Percentiles rank a stretch among this genome's conserved stretches.
Conservation (phyloP, 2,797 vertebrate species). For the Schizopygopsis malacanthus region DNA sequence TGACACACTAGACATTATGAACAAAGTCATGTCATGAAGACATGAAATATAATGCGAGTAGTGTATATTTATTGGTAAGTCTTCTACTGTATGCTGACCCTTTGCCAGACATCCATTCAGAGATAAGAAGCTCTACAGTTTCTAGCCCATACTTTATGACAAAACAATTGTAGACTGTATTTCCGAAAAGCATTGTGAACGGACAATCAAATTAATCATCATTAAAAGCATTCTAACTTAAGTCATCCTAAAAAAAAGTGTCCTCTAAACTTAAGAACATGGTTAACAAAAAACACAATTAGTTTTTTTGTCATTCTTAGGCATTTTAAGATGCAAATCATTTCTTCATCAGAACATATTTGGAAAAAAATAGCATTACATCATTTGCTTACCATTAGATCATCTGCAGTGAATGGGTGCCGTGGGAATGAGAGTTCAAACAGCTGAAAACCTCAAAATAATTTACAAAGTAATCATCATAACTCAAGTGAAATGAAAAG, state of each 20-base stretch:
- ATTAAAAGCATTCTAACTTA: background rate
- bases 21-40: constrained; percentile 21
- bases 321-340: background rate
- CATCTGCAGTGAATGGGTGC: background rate
- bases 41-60: constrained; percentile 38
- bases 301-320: background rate
- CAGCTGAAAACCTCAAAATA: background rate
- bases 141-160: background rate
- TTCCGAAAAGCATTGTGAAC: background rate
- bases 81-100: constrained; percentile 4
- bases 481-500: background rate
- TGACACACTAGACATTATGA: constrained; percentile 50
- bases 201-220: background rate
- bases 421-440: background rate
- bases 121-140: background rate
- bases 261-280: background rate
- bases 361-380: background rate
- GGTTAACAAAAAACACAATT: background rate
- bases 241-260: no score
- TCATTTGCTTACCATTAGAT: background rate
- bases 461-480: background rate
- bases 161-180: background rate
- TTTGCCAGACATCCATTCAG: background rate
- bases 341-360: no score
- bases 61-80: constrained; percentile 24